Percentiles rank a stretch among this genome's conserved stretches.
Evolutionary conservation across 2,888 invertebrate genomes (phyloP).

Genomic region (Schizaphis graminum): DNA sequence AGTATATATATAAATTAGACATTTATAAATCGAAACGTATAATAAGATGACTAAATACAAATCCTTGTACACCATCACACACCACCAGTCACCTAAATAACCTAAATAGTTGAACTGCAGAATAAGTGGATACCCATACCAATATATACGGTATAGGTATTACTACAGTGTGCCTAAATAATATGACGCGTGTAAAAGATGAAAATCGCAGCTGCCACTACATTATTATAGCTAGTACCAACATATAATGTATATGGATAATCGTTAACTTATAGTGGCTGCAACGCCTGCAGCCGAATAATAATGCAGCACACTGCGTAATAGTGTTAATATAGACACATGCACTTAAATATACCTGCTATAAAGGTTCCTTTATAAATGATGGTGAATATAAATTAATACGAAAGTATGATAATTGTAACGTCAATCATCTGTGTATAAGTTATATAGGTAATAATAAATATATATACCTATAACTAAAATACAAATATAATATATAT

Average conservation of each 20-base stretch:
- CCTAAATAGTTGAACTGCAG: background rate
- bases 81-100: background rate
- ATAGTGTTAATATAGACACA: background rate
- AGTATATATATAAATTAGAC: background rate
- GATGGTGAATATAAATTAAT: background rate
- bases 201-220: conserved; percentile 1
- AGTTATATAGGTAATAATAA: background rate
- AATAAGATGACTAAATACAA: background rate
- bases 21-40: background rate
- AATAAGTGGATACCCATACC: background rate
- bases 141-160: too few species aligned
- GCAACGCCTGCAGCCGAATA: conserved; percentile 12
- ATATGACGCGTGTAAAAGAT: background rate
- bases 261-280: background rate
- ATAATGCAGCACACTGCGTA: background rate
- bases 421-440: background rate
- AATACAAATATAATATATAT: conserved; percentile 3
- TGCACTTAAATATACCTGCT: background rate
- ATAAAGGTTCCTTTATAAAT: background rate
- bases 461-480: background rate
- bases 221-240: background rate
- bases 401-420: conserved; percentile 2
- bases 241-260: background rate
- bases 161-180: background rate
- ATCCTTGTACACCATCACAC: background rate